Conservation (phyloP, 2,888 invertebrate genomes). For the Ernsta delagoae region DNA sequence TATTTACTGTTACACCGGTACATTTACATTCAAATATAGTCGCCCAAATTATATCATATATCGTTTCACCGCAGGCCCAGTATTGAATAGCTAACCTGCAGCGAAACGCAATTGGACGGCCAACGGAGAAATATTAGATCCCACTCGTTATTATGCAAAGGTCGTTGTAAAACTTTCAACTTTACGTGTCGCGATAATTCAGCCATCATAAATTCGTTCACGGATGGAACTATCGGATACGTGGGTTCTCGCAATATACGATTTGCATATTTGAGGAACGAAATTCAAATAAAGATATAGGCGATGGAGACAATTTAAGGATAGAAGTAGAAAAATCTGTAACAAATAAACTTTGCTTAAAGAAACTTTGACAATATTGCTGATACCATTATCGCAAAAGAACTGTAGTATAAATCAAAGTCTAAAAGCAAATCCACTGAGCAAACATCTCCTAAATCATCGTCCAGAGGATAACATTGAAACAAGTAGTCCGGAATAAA, state of each 20-base stretch:
- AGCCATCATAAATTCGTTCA: slow-evolving; percentile 15
- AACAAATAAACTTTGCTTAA: too few relatives aligned
- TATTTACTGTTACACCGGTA: slow-evolving; percentile 27
- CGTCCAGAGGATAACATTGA: neutral
- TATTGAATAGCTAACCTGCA: slow-evolving; percentile 27
- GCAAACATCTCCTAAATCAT: neutral
- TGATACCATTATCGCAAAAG: too few relatives aligned
- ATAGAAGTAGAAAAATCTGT: neutral
- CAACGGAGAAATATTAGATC: slow-evolving; percentile 24
- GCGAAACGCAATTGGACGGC: slow-evolving; percentile 8
- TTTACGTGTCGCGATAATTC: slow-evolving; percentile 11
- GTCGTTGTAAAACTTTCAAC: slow-evolving; percentile 20
- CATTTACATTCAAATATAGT: slow-evolving; percentile 31
- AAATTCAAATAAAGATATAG: neutral
- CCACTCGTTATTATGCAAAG: slow-evolving; percentile 19
- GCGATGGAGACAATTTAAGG: neutral
- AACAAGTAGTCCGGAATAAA: slow-evolving; percentile 12
- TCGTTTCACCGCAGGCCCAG: slow-evolving; percentile 12
- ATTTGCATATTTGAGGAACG: neutral
- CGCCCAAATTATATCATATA: slow-evolving; percentile 27
- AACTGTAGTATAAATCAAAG: neutral
- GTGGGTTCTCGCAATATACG: neutral
- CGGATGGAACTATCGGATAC: neutral
- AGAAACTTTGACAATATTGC: too few relatives aligned
- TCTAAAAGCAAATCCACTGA: neutral